A percentile compares a stretch with the other conserved stretches of the same genome.
These are phyloP conservation scores for Telenomus remus DNA, from an alignment of 1,140 invertebrate species.

Conservation along the genomic window DNA sequence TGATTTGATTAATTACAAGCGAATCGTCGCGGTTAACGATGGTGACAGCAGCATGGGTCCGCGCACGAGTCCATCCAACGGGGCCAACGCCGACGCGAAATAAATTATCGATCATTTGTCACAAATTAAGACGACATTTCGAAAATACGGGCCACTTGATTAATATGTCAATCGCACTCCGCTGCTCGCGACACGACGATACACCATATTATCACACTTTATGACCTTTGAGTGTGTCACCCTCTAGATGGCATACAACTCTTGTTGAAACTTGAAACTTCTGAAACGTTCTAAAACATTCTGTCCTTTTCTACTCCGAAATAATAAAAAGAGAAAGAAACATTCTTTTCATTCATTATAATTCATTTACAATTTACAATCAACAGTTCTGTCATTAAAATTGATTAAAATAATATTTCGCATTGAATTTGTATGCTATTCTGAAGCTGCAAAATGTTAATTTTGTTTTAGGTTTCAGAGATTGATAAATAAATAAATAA, in stretches of 20 bases:
- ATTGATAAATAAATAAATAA: no score
- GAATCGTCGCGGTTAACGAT: constrained; percentile 3
- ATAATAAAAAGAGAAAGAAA: no score
- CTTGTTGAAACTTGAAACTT: no score
- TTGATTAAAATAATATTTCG: no score
- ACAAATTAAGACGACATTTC: constrained; percentile 16
- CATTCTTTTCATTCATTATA: no score
- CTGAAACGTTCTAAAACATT: no score
- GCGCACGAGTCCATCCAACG: constrained; percentile 1
- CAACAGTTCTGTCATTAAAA: no score
- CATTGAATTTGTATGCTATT: no score
- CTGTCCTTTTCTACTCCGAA: no score
- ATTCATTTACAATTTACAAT: no score
- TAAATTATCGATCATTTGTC: constrained; percentile 15
- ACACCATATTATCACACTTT: constrained; percentile 2
- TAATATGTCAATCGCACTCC: constrained; percentile 41
- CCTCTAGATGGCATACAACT: constrained; percentile 11
- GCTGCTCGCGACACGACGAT: constrained; percentile 9
- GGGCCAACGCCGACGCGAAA: constrained; percentile 16
- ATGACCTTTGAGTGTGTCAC: constrained; percentile 20
- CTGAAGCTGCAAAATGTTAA: no score
- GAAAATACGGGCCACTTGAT: constrained; percentile 18
- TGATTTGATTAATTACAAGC: constrained; percentile 7
- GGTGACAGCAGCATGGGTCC: constrained; percentile 12
- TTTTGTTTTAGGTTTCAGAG: no score